Conservation (phyloP, 1,140 invertebrate species). For the Calosoma granatense region DNA sequence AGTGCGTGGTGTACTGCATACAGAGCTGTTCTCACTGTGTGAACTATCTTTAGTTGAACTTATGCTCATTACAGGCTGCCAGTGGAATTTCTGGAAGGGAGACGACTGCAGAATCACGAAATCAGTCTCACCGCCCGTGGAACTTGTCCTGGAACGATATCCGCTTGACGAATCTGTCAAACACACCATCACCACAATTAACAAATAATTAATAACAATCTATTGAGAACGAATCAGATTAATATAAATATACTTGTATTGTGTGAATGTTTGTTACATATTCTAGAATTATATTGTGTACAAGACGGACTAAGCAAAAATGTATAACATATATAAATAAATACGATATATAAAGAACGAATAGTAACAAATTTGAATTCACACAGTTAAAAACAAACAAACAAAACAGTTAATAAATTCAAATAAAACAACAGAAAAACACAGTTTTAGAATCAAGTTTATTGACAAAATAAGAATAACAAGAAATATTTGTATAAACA, state of each 20-base stretch:
- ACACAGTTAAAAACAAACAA: no score
- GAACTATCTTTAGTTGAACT: slow-evolving; percentile 28
- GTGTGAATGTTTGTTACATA: no score
- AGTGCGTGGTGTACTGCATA: slow-evolving; percentile 36
- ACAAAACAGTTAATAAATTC: background rate
- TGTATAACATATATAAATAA: no score
- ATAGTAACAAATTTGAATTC: background rate
- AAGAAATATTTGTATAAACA: background rate
- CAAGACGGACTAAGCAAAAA: no score
- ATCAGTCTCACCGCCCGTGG: slow-evolving; percentile 37
- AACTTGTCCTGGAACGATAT: slow-evolving; percentile 28
- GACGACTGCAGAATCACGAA: slow-evolving; percentile 44
- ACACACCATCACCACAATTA: no score
- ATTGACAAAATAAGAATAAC: background rate
- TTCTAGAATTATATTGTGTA: no score
- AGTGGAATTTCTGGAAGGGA: slow-evolving; percentile 36
- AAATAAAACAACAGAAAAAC: background rate
- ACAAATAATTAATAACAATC: no score
- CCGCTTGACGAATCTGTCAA: background rate
- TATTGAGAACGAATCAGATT: no score
- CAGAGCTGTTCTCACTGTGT: slow-evolving; percentile 30
- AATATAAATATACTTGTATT: no score
- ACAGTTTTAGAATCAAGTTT: background rate
- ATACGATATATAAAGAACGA: no score
- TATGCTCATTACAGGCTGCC: slow-evolving; percentile 37